Percentiles rank a stretch among this genome's conserved stretches.
These are phyloP conservation scores for Lithobius niger DNA, from an alignment of 1,140 invertebrate genomes.

Conservation along the genomic window DNA sequence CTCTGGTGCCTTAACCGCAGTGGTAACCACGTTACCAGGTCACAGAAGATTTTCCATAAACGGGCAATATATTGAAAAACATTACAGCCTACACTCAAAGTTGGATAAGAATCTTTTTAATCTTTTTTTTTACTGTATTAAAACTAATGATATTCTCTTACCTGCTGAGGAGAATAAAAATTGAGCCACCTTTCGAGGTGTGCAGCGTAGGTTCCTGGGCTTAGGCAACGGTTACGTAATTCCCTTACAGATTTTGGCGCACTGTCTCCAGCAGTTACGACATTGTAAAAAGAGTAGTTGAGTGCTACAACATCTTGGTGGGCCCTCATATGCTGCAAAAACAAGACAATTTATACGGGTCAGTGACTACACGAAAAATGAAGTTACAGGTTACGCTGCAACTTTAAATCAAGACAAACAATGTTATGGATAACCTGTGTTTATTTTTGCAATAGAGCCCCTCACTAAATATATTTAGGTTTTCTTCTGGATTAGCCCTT, in stretches of 20 bases:
- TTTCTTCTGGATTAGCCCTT: no score
- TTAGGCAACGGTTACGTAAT: constrained; percentile 72
- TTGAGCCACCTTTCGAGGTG: constrained; percentile 91
- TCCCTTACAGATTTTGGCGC: constrained; percentile 71
- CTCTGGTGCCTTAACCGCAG: no score
- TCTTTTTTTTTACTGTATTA: not conserved
- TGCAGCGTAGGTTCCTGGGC: constrained; percentile 90
- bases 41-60: no score
- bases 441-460: no score
- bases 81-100: no score
- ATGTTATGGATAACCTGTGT: no score
- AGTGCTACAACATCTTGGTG: constrained; percentile 81
- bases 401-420: no score
- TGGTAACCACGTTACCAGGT: no score
- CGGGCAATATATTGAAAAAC: no score
- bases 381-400: no score
- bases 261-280: constrained; percentile 78
- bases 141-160: constrained; percentile 16
- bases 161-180: constrained; percentile 66
- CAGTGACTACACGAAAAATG: not conserved
- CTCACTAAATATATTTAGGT: no score
- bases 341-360: constrained; percentile 10
- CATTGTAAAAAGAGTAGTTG: constrained; percentile 85
- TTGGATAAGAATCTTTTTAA: not conserved
- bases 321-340: constrained; percentile 70